These are phyloP conservation scores for Haemorhous mexicanus DNA, from an alignment of 2,113 vertebrate genomes.

Conservation along the genomic window DNA sequence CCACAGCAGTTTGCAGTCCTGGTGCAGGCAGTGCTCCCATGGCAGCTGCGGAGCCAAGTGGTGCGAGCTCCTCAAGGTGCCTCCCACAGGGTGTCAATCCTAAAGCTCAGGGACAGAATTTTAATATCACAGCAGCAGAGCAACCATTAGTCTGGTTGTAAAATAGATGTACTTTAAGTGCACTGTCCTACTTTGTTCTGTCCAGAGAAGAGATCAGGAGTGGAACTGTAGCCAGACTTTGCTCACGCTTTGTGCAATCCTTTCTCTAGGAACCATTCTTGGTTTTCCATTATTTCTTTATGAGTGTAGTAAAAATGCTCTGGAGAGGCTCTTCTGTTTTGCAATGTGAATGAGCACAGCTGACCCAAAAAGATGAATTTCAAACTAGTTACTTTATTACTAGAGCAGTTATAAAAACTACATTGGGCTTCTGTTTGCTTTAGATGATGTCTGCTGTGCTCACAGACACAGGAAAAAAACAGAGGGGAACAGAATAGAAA, in stretches of 20 bases:
- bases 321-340: background rate
- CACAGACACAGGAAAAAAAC: background rate
- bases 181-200: background rate
- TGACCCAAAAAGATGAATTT: background rate
- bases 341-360: background rate
- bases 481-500: background rate
- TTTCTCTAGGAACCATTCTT: background rate
- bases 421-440: background rate
- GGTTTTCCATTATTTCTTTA: background rate
- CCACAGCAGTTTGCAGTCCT: background rate
- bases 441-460: background rate
- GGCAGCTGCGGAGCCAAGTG: accelerated
- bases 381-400: background rate
- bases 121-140: background rate
- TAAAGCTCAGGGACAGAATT: background rate
- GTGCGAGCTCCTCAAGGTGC: background rate
- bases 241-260: accelerated
- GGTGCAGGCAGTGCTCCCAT: accelerated
- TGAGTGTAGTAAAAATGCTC: background rate
- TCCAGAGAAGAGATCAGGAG: background rate
- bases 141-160: background rate
- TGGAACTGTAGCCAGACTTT: background rate
- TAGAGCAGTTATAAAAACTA: background rate
- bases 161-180: background rate
- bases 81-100: background rate